Evolutionary conservation across 2,113 vertebrate species (phyloP).

Genomic region (Ivindomyrus marchei): DNA sequence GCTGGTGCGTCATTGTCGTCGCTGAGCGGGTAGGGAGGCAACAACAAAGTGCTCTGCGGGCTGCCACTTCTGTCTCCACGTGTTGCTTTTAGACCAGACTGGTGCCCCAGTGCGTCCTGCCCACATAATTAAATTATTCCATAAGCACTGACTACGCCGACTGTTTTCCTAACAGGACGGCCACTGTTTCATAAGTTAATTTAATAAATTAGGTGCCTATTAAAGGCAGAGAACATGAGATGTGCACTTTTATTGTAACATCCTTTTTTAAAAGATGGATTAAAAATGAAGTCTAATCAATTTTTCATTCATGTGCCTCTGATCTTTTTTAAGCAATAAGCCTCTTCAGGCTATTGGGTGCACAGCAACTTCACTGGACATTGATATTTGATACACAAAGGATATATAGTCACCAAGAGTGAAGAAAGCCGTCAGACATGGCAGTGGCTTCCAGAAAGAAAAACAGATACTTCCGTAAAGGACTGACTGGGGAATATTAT

Average conservation of each 20-base stretch:
- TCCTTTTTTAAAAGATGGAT: not conserved
- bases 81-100: not conserved
- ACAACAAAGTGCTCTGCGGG: not conserved
- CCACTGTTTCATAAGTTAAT: conserved; percentile 3
- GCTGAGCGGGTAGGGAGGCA: not conserved
- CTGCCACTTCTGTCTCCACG: not conserved
- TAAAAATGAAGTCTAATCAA: not conserved
- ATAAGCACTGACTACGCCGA: not conserved
- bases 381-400: not conserved
- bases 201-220: not conserved
- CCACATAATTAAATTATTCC: conserved; percentile 8
- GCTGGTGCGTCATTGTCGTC: not conserved
- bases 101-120: not conserved
- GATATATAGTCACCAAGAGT: conserved; percentile 4
- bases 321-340: not conserved
- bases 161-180: conserved; percentile 5
- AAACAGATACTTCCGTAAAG: conserved; percentile 13
- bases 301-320: not conserved
- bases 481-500: conserved; percentile 8
- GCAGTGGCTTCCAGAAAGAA: conserved; percentile 11
- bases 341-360: not conserved
- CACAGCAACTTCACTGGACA: not conserved
- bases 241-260: not conserved
- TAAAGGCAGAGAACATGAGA: conserved; percentile 2
- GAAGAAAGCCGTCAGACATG: not conserved